Percentiles rank a stretch among this genome's conserved stretches.
Conservation (phyloP, 2,113 vertebrate genomes). For the pig (Sus scrofa) region T2T-Sscrofa CM000817.6:38586001-38586500, state of each 20-base stretch:
- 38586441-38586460: too few species aligned
- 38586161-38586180: background rate
- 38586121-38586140: background rate
- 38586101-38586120: background rate
- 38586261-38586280: background rate
- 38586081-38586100: background rate
- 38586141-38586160: background rate
- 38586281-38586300: background rate
- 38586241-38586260: background rate
- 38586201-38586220: background rate
- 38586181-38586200: background rate
- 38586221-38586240: background rate
- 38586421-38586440: too few species aligned
- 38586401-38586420: too few species aligned
- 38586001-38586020: background rate
- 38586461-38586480: too few species aligned
- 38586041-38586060: background rate
- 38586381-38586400: background rate
- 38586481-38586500: too few species aligned
- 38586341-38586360: background rate
- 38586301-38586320: slow-evolving; percentile 40
- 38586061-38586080: background rate
- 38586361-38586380: slow-evolving; percentile 40
- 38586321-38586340: slow-evolving; percentile 19
- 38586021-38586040: background rate